Evolutionary conservation across 23 tunicate species (phyloP), one percentile per base, ranked within the genome.

Genomic region (Ascidia mentula): DNA sequence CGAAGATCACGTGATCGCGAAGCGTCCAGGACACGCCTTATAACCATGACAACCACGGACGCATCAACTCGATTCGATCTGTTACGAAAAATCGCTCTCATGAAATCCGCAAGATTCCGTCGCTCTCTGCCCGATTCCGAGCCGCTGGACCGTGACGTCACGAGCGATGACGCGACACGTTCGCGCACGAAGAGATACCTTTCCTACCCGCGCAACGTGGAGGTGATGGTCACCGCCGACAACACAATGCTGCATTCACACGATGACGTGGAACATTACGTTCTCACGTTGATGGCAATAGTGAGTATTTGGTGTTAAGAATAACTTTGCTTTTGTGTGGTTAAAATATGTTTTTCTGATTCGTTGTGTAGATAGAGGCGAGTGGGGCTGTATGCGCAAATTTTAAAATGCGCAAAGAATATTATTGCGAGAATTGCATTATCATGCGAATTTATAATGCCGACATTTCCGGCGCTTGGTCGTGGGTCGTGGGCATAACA

Each of bases 181-280:
- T 79, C 82, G 46, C 59, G 94, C 20, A 83, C 61, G 69, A 93
- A 89, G 71, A 84, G 98, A 45, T 84, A 93, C 72, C 65, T 84
- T 5, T 85, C 90, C 1, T 81, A 84, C 39, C 84, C 90, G 1
- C 74, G 90, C n/a, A 88, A 84, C 34, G 93, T 93, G 0, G 98
- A 93, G 72, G 93, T 88, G 65, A 93, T 93, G 98, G 89, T 93
- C 31, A 93, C 98, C 4, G 92, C 89, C 34, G 98, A 93, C 76
- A 81, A 87, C 76, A 79, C 79, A 6, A 84, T 88, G 89, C 39
- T 76, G 7, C 46, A 37, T 38, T 36, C 85, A 3, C 98, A 93
- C 59, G 69, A 40, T n/a, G 91, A 93, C 76, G 85, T 88, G 36
- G 89, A 93, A 65, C 89, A 84, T 45, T 93, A 93, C 80, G 92